phyloP scores from a whole-genome alignment of 30 jellyfish, hydroid and myxozoan genomes.

The Sanderia malayensis region DNA sequence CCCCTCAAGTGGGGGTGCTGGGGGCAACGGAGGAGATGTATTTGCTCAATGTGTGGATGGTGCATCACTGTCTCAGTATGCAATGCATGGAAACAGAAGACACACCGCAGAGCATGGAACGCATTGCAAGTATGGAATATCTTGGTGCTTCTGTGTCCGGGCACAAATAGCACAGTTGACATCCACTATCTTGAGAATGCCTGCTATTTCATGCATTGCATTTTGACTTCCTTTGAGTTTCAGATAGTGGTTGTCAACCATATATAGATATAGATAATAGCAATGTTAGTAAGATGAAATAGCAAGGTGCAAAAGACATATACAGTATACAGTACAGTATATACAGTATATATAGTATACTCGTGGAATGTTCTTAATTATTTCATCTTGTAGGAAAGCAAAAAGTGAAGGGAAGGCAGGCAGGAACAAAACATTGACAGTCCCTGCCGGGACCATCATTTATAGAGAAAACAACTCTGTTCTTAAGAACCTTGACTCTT shows the following conservation, averaged over 20 bases:
- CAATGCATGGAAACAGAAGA: constrained; percentile 49
- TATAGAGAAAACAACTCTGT: constrained; percentile 47
- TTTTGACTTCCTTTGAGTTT: no score
- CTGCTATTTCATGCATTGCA: no score
- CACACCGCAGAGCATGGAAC: constrained; percentile 80
- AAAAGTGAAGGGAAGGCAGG: constrained; percentile 63
- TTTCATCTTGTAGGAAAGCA: not conserved
- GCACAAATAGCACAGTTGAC: no score
- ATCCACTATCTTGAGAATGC: no score
- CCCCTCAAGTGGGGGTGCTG: constrained; percentile 81
- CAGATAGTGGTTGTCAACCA: no score
- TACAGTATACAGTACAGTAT: not conserved
- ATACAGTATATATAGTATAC: no score
- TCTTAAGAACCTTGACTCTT: constrained; percentile 37
- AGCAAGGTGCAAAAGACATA: no score
- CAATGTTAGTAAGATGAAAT: no score
- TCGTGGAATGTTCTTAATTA: not conserved
- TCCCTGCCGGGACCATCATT: constrained; percentile 85
- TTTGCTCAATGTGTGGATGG: constrained; percentile 57
- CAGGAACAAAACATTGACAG: constrained; percentile 19
- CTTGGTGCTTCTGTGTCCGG: no score
- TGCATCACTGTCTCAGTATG: constrained; percentile 55
- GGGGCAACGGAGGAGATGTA: constrained; percentile 87
- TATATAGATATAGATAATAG: no score
- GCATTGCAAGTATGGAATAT: constrained; percentile 57